Percentiles rank a stretch among this genome's conserved stretches.
These are phyloP conservation scores for Paradisaea rubra DNA, from an alignment of 2,113 vertebrate species.

Conservation along the genomic window DNA sequence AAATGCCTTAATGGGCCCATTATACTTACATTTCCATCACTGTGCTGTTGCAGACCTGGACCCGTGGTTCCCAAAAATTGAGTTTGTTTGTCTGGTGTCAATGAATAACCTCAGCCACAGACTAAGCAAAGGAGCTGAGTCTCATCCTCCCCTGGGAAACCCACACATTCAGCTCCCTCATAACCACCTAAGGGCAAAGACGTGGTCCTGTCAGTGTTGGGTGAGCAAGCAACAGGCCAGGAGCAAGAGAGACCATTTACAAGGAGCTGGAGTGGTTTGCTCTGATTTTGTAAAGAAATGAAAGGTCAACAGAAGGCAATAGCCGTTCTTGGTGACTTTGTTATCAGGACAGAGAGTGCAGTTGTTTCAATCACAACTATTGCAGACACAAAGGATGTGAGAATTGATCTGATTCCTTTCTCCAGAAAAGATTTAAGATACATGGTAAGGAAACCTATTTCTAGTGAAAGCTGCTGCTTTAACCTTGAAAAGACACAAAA, in stretches of 20 bases:
- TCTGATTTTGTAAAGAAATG: not conserved
- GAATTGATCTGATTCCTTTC: not conserved
- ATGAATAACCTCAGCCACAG: not conserved
- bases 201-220: accelerated
- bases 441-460: not conserved
- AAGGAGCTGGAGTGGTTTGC: not conserved
- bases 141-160: not conserved
- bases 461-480: not conserved
- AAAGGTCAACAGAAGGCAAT: not conserved
- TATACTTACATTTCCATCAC: not conserved
- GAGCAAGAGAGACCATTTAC: not conserved
- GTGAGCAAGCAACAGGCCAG: not conserved
- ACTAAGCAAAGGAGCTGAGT: not conserved
- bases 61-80: not conserved
- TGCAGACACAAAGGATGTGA: not conserved
- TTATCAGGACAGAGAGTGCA: not conserved
- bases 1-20: not conserved
- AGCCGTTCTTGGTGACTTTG: not conserved
- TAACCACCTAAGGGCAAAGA: not conserved
- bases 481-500: not conserved
- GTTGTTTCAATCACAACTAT: not conserved
- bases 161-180: not conserved
- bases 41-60: not conserved
- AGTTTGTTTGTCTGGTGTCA: not conserved
- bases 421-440: not conserved